These are phyloP conservation scores for Rhamnusium bicolor DNA, from an alignment of 2,888 invertebrate genomes.

Conservation along the genomic window DNA sequence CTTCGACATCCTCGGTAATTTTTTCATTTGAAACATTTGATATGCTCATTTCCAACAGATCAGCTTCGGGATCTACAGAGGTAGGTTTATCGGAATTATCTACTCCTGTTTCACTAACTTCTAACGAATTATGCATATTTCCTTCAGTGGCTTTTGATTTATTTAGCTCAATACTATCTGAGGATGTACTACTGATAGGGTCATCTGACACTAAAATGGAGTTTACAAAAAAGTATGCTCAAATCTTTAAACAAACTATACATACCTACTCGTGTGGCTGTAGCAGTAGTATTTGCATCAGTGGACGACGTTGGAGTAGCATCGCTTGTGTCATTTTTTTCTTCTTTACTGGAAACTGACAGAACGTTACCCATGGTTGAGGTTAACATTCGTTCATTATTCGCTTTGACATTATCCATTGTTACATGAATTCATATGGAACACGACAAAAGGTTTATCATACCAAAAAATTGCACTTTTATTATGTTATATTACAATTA, in stretches of 20 bases:
- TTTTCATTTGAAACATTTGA: conserved; percentile 59
- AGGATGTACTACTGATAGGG: conserved; percentile 68
- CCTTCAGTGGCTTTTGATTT: conserved; percentile 40
- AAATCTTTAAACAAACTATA: conserved; percentile 1
- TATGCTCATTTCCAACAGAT: conserved; percentile 62
- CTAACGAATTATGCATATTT: conserved; percentile 7
- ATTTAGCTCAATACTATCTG: conserved; percentile 56
- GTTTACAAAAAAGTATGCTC: conserved; percentile 18
- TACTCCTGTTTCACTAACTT: conserved; percentile 22
- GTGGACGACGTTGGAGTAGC: conserved; percentile 67
- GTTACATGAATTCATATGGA: conserved; percentile 19
- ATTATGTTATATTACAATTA: conserved; percentile 3
- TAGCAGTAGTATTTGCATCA: conserved; percentile 60
- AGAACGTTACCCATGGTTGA: conserved; percentile 65
- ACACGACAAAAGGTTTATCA: background rate
- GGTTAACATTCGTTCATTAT: conserved; percentile 62
- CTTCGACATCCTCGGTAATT: conserved; percentile 69
- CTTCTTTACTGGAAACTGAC: conserved; percentile 62
- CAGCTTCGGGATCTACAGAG: conserved; percentile 50
- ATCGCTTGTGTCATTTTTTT: conserved; percentile 64
- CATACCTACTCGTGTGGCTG: conserved; percentile 52
- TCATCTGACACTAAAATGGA: conserved; percentile 61
- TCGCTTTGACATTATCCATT: conserved; percentile 51
- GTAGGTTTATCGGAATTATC: conserved; percentile 30
- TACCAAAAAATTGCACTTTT: conserved; percentile 15